phyloP scores from a whole-genome alignment of 1,140 invertebrate species.

The Drosophila burlai region DNA sequence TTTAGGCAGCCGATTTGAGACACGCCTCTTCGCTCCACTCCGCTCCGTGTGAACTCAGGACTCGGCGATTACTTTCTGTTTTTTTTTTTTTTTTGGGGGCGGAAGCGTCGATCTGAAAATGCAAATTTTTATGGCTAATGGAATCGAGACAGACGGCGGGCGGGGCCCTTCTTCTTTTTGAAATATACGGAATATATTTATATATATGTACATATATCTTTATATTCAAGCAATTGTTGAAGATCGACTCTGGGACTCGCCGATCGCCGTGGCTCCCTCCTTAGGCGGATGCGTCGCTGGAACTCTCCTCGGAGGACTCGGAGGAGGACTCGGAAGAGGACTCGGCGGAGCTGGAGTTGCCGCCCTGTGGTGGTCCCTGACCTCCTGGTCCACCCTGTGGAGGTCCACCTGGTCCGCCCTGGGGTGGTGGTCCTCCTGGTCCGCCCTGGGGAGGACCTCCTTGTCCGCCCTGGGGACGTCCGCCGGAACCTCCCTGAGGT shows the following conservation, averaged over 20 bases:
- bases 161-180: neutral
- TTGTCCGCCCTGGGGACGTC: neutral
- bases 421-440: neutral
- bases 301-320: slow-evolving; percentile 18
- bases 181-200: slow-evolving; percentile 23
- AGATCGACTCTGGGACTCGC: neutral
- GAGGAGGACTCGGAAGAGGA: neutral
- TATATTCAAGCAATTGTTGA: slow-evolving; percentile 13
- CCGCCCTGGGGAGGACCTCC: slow-evolving; percentile 1
- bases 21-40: slow-evolving; percentile 21
- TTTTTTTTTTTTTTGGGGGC: neutral
- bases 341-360: slow-evolving; percentile 13
- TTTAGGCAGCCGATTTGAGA: slow-evolving; percentile 69
- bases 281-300: slow-evolving; percentile 17
- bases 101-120: slow-evolving; percentile 23
- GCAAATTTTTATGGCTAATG: slow-evolving; percentile 26
- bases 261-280: neutral
- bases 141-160: slow-evolving; percentile 3
- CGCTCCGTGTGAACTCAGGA: neutral
- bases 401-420: neutral
- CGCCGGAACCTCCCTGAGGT: slow-evolving; percentile 2
- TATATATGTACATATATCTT: slow-evolving; percentile 11
- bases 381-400: neutral
- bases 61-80: slow-evolving; percentile 2
- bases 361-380: slow-evolving; percentile 10